These are phyloP conservation scores for Polydrusus cervinus DNA, from an alignment of 2,888 invertebrate species.

Conservation along the genomic window DNA sequence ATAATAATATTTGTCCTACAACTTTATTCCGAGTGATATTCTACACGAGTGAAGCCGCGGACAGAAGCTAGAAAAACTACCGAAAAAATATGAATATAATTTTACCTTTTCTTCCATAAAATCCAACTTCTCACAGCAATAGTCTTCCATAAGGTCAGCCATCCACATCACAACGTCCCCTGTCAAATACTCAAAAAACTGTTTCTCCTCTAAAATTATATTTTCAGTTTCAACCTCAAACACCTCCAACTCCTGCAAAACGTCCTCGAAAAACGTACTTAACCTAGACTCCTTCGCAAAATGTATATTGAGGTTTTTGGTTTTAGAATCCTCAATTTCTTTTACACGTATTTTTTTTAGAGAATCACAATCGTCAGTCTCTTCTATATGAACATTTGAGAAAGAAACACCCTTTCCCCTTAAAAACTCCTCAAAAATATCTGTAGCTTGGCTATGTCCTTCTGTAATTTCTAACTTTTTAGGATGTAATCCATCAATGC, in stretches of 20 bases:
- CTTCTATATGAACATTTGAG: neutral
- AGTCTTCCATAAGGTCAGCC: conserved; percentile 34
- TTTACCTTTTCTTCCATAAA: conserved; percentile 52
- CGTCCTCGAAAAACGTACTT: conserved; percentile 31
- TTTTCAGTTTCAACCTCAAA: conserved; percentile 17
- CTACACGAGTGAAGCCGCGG: too few relatives aligned
- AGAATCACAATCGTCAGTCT: neutral
- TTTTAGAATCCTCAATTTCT: conserved; percentile 3
- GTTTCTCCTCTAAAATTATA: conserved; percentile 26
- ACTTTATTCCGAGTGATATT: too few relatives aligned
- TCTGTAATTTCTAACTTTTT: neutral
- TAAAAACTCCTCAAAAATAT: neutral
- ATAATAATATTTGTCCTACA: too few relatives aligned
- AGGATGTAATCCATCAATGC: neutral
- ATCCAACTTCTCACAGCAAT: conserved; percentile 35
- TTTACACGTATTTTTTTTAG: neutral
- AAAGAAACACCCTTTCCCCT: neutral
- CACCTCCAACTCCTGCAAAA: conserved; percentile 10
- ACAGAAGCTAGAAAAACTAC: too few relatives aligned
- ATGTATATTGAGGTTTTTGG: conserved; percentile 20
- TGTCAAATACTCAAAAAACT: conserved; percentile 22
- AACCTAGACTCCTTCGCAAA: conserved; percentile 39
- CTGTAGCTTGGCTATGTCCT: neutral
- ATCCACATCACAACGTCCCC: conserved; percentile 42
- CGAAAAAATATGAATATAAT: neutral